Evolutionary conservation across 2,888 invertebrate genomes (phyloP).

Genomic region (Chelonus formosanus): DNA sequence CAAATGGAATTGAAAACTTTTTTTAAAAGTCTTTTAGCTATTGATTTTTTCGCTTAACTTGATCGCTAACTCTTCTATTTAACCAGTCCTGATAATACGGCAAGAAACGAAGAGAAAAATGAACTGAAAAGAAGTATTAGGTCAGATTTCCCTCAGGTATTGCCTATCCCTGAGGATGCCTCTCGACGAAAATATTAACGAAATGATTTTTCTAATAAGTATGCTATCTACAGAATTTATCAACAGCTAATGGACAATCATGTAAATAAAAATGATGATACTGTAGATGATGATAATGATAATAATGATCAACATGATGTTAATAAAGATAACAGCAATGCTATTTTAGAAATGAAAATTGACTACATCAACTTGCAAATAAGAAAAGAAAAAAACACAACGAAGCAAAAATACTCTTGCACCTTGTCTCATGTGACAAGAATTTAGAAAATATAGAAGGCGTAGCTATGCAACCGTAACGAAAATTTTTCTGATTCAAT

Average conservation of each 20-base stretch:
- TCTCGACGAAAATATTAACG: constrained; percentile 26
- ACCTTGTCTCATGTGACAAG: constrained; percentile 7
- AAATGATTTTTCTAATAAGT: constrained; percentile 21
- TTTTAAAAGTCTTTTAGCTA: no score
- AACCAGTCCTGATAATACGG: neutral
- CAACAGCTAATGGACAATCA: no score
- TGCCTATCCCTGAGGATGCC: constrained; percentile 4
- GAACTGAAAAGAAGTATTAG: constrained; percentile 20
- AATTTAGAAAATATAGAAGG: constrained; percentile 6
- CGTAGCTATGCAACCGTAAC: constrained; percentile 14
- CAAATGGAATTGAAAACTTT: no score
- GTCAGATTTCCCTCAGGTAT: constrained; percentile 27
- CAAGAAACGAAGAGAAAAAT: constrained; percentile 3
- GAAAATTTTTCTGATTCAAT: constrained; percentile 32
- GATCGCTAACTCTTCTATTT: no score
- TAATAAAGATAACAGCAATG: constrained; percentile 19
- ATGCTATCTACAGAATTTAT: no score
- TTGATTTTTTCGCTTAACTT: no score
- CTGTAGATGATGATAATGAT: neutral
- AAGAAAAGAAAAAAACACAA: constrained; percentile 21
- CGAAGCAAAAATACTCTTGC: constrained; percentile 23
- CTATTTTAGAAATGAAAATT: constrained; percentile 26
- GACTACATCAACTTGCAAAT: neutral
- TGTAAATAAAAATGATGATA: constrained; percentile 24
- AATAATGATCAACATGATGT: no score